Conservation (phyloP, 2,797 vertebrate species). For the Hyperoplus immaculatus region DNA sequence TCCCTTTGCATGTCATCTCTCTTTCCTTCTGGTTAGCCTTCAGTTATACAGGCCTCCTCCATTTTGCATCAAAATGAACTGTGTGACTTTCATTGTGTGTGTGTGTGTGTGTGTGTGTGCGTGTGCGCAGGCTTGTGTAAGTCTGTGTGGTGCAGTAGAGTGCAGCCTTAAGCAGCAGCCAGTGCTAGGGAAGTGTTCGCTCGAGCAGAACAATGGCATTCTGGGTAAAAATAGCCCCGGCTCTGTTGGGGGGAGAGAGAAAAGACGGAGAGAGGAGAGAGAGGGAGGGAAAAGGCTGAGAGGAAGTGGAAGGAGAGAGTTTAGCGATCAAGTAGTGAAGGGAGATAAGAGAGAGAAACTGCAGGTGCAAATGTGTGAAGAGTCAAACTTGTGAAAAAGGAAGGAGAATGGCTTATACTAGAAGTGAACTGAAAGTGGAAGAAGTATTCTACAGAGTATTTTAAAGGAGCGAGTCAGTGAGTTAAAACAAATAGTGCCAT, state of each 20-base stretch:
- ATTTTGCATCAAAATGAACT: slow-evolving; percentile 63
- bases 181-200: slow-evolving; percentile 65
- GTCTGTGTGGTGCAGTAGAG: slow-evolving; percentile 50
- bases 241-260: slow-evolving; percentile 60
- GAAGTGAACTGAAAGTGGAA: not conserved
- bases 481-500: too few species aligned
- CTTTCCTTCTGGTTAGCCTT: slow-evolving; percentile 59
- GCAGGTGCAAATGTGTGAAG: slow-evolving; percentile 49
- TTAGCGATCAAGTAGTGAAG: slow-evolving; percentile 27
- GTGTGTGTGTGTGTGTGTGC: slow-evolving; percentile 33
- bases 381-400: slow-evolving; percentile 7
- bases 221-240: slow-evolving; percentile 80
- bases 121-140: slow-evolving; percentile 7
- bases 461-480: not conserved
- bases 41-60: slow-evolving; percentile 61
- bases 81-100: slow-evolving; percentile 44
- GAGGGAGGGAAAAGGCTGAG: slow-evolving; percentile 19
- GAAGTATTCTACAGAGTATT: not conserved
- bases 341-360: slow-evolving; percentile 41
- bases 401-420: slow-evolving; percentile 34
- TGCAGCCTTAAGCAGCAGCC: slow-evolving; percentile 71
- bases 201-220: slow-evolving; percentile 80
- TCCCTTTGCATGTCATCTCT: slow-evolving; percentile 54
- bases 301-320: slow-evolving; percentile 32
- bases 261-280: slow-evolving; percentile 43